These are phyloP conservation scores for Rhimphoctona megacephalus DNA, from an alignment of 2,888 invertebrate species.

Conservation along the genomic window DNA sequence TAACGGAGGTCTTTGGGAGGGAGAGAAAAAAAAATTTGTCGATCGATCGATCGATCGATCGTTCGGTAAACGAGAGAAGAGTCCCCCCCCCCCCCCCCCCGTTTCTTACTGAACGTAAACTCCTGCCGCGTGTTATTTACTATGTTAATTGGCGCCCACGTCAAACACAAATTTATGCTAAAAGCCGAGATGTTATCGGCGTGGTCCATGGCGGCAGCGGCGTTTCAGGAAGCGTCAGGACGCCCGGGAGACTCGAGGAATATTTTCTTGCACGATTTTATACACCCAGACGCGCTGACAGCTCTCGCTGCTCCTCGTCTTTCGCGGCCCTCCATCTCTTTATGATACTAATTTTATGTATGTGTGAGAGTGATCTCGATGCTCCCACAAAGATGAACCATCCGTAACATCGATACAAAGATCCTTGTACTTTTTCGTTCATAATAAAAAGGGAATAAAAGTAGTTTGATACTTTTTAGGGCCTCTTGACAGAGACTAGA, in stretches of 20 bases:
- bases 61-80: conserved; percentile 48
- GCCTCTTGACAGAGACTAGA: background rate
- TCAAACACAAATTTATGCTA: conserved; percentile 83
- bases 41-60: conserved; percentile 54
- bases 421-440: background rate
- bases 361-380: conserved; percentile 24
- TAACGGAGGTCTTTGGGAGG: background rate
- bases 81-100: conserved; percentile 34
- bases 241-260: conserved; percentile 24
- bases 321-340: conserved; percentile 34
- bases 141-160: conserved; percentile 82
- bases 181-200: conserved; percentile 80
- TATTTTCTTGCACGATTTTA: conserved; percentile 44
- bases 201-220: conserved; percentile 50
- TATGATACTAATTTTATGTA: conserved; percentile 1
- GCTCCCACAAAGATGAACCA: conserved; percentile 7
- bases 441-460: conserved; percentile 17
- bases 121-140: conserved; percentile 77
- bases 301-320: conserved; percentile 61
- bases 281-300: conserved; percentile 56
- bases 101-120: conserved; percentile 37
- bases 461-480: background rate
- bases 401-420: background rate
- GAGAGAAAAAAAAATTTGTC: conserved; percentile 12
- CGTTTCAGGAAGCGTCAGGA: conserved; percentile 24